phyloP scores from a whole-genome alignment of 2,797 vertebrate species.

The Syncerus caffer region DNA sequence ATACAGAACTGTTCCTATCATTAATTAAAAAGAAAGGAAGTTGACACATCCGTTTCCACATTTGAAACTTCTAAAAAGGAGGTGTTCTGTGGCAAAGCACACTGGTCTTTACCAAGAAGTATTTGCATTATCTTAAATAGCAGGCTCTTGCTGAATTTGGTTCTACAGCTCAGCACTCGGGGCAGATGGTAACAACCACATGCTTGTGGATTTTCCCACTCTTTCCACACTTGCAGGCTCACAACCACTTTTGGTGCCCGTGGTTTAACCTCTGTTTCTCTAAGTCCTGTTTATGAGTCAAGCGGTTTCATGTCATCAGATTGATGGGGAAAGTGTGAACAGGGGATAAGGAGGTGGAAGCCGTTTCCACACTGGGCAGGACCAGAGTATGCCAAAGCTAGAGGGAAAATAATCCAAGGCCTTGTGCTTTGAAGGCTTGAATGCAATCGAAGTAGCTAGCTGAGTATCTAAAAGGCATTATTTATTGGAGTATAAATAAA shows the following conservation, averaged over 20 bases:
- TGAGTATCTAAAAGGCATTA: not conserved
- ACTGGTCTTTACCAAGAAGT: conserved; percentile 23
- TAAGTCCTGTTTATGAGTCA: conserved; percentile 82
- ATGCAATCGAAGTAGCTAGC: conserved; percentile 20
- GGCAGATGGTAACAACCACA: conserved; percentile 82
- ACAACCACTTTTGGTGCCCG: conserved; percentile 80
- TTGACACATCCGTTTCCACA: conserved; percentile 53
- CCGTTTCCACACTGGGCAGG: conserved; percentile 74
- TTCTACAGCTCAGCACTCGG: conserved; percentile 66
- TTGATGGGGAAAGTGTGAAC: conserved; percentile 80
- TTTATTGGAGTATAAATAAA: conserved; percentile 35
- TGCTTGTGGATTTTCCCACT: conserved; percentile 82
- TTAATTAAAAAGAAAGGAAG: not conserved
- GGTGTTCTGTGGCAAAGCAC: conserved; percentile 65
- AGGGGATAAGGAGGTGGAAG: conserved; percentile 77
- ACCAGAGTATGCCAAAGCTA: conserved; percentile 55
- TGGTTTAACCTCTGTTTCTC: conserved; percentile 85
- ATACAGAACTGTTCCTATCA: not conserved
- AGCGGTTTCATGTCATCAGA: conserved; percentile 81
- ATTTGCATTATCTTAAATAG: conserved; percentile 63
- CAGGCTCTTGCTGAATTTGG: conserved; percentile 62
- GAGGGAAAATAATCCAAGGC: conserved; percentile 45
- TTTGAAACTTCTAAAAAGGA: conserved; percentile 40
- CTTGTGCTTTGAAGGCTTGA: not conserved
- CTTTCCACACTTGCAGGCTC: conserved; percentile 81